These are phyloP conservation scores for Isurus oxyrinchus DNA, from an alignment of 2,113 vertebrate species.

Conservation along the genomic window DNA sequence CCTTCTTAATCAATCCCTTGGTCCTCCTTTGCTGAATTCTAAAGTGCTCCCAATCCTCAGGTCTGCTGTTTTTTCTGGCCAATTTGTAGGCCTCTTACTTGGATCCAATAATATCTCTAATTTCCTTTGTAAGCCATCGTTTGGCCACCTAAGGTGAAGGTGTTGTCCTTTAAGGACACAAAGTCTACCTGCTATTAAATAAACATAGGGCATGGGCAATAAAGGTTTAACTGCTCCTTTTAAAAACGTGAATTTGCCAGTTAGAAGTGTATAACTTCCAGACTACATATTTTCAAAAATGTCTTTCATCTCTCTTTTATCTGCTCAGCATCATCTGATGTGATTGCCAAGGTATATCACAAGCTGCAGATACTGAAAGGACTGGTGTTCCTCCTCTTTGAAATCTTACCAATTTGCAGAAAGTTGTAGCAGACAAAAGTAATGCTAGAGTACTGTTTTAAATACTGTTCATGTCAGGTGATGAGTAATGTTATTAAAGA, in stretches of 20 bases:
- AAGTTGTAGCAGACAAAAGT: neutral
- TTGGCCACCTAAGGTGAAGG: neutral
- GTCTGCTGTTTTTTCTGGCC: no score
- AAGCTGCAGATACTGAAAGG: neutral
- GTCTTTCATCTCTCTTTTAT: neutral
- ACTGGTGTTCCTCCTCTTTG: neutral
- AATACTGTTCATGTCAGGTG: neutral
- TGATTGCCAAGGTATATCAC: neutral
- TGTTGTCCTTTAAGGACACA: neutral
- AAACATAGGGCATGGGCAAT: neutral
- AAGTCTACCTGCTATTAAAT: neutral
- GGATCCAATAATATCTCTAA: no score
- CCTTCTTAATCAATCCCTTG: no score
- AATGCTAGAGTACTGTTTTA: neutral
- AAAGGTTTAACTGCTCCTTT: neutral
- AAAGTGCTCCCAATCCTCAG: no score
- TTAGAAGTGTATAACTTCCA: neutral
- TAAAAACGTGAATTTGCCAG: neutral
- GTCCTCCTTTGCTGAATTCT: no score
- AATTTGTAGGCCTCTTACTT: no score
- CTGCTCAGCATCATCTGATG: neutral
- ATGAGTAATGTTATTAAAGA: neutral
- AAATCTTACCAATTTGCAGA: neutral
- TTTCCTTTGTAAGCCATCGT: no score
- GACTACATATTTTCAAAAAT: neutral